Base-by-base conservation (phyloP, 2,797 vertebrate genomes). In the Gymnothorax javanicus region DNA sequence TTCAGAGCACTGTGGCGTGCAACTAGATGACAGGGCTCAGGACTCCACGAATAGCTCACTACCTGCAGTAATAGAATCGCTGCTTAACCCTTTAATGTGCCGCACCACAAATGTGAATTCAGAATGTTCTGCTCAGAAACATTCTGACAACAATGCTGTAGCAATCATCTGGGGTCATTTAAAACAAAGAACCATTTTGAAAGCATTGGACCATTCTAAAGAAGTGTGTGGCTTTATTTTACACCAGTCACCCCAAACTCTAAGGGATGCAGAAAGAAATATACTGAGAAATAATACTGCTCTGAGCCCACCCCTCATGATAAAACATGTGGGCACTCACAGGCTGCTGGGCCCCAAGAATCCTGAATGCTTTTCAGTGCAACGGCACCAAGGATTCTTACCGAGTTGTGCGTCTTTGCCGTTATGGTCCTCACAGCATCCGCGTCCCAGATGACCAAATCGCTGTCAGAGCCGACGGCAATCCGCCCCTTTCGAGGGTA, bases 401-500 rank as follows among this genome's bases (percentile, higher is more conserved):
- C 98, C 89, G 98, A 99, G 7, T 98, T 96, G 92, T 99, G 98
- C 57, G 94, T 99, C 96, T 99, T 99, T 89, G 98, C 98, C 2
- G 97, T 97, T 93, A 99, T 93, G 5, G 99, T 99, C 94, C 97
- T 96, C 86, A 98, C 93, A 2, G 96, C 94, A 82, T 99, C 98
- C 0, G 97, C 96, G 91, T 99, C 98, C 98, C 98, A 99, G 94
- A 99, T 99, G 88, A 99, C 97, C 92, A 99, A 94, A 91, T 99
- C 98, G 0, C 97, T 97, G 90, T 99, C 98, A 0, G 98, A 99
- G 86, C 98, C 97, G 88, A 99, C 97, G 0, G 98, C 97, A 91
- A 99, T 97, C 94, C 97, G 96, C 2, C 98, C 98, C 93, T 99
- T 99, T 13, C 98, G 96, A 0, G 98, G 98, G 89, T 99, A 99